A percentile compares a stretch with the other conserved stretches of the same genome.
phyloP scores from a whole-genome alignment of 1,140 invertebrate species.

The Aleiodes sp. region DNA sequence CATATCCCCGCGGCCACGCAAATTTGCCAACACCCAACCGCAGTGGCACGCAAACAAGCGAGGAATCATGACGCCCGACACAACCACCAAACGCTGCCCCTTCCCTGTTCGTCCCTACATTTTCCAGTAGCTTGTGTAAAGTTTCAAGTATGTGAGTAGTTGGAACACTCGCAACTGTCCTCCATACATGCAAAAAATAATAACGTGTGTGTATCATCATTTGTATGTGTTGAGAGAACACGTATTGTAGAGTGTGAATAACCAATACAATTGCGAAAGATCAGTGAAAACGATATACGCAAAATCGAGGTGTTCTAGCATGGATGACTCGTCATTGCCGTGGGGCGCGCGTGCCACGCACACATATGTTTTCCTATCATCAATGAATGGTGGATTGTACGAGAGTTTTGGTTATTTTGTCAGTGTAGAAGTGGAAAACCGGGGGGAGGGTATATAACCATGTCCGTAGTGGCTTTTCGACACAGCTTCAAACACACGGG shows the following conservation, averaged over 20 bases:
- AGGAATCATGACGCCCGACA: slow-evolving; percentile 58
- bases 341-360: slow-evolving; percentile 63
- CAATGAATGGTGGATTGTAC: background rate
- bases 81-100: slow-evolving; percentile 45
- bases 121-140: no score
- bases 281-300: slow-evolving; percentile 33
- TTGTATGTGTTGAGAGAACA: slow-evolving; percentile 2
- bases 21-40: slow-evolving; percentile 65
- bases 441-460: background rate
- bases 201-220: background rate
- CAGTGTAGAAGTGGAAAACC: background rate
- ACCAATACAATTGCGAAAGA: slow-evolving; percentile 23
- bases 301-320: slow-evolving; percentile 62
- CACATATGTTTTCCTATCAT: slow-evolving; percentile 34
- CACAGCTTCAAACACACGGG: background rate
- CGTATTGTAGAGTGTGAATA: slow-evolving; percentile 17
- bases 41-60: slow-evolving; percentile 63
- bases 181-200: background rate
- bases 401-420: background rate
- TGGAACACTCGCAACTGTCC: background rate
- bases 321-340: slow-evolving; percentile 68
- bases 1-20: slow-evolving; percentile 64
- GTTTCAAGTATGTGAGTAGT: slow-evolving; percentile 38
- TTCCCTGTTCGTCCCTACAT: slow-evolving; percentile 22
- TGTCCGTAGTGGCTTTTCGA: slow-evolving; percentile 22